Base-by-base conservation (phyloP, 2,113 vertebrate species). In the Tragelaphus buxtoni region DNA sequence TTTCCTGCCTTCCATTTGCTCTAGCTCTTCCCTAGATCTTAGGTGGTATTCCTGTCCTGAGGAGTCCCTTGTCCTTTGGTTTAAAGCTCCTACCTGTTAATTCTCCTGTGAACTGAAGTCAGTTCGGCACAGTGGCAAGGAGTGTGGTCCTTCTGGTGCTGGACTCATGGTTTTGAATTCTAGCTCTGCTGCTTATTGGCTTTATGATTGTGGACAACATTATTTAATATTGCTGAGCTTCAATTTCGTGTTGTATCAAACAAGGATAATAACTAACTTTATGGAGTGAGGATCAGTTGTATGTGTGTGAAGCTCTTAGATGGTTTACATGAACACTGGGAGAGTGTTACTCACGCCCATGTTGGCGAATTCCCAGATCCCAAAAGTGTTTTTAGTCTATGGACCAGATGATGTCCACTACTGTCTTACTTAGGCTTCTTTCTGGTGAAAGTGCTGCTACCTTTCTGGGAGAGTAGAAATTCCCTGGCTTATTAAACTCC, bases 111-210 rank as follows among this genome's bases (percentile, higher is more conserved):
- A 9, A 1, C 45, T 84, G 42, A 58, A 79, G n/a, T 45, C 13
- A 53, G 5, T 30, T 4, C 7, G 4, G 12, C 20, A 2, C 24
- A 2, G 32, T 22, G 22, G 26, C 13, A 0, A 49, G 58, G 55
- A 61, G 6, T 22, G 3, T 42, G 1, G 45, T 60, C 63, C 60
- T 94, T 4, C 5, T 6, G 18, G 32, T n/a, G 47, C 35, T 35
- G 42, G 26, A 86, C 18, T 63, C 28, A 22, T 76, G 42, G 4
- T 30, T 90, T 58, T 47, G 58, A 90, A 26, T 79, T 93, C 42
- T 55, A 26, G 6, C 35, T 56, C 60, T 85, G 49, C 86, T 87
- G 42, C 14, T 91, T 47, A 22, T 5, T 49, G 49, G 74, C 51
- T 93, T 85, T 14, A 30, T 79, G 56, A 69, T 39, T 28, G 47